Evolutionary conservation across 2,888 invertebrate species (phyloP).

Genomic region (Agrochola lychnidis): DNA sequence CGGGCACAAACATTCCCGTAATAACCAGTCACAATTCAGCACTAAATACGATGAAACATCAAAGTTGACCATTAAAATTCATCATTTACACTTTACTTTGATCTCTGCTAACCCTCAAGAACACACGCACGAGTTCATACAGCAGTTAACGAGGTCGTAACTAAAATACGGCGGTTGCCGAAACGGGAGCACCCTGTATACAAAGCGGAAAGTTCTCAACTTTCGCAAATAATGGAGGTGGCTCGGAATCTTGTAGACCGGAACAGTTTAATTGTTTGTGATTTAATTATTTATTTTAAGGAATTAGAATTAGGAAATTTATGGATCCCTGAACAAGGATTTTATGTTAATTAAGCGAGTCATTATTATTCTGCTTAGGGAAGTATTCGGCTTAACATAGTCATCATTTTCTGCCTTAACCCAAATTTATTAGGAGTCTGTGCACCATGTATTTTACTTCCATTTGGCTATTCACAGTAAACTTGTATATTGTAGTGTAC

Average conservation of each 20-base stretch:
- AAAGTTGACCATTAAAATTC: slow-evolving; percentile 18
- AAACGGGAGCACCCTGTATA: slow-evolving; percentile 32
- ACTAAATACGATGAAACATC: slow-evolving; percentile 12
- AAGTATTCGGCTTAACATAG: background rate
- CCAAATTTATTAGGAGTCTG: too few relatives aligned
- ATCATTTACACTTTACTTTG: slow-evolving; percentile 32
- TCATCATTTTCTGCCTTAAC: too few relatives aligned
- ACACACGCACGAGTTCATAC: slow-evolving; percentile 26
- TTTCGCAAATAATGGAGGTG: slow-evolving; percentile 42
- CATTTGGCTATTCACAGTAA: too few relatives aligned
- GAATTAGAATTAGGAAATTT: background rate
- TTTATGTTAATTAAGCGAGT: background rate
- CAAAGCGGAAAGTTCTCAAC: slow-evolving; percentile 42
- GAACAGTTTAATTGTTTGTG: slow-evolving; percentile 41
- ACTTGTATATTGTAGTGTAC: too few relatives aligned
- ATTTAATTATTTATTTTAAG: slow-evolving; percentile 44
- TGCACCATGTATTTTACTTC: too few relatives aligned
- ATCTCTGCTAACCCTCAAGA: slow-evolving; percentile 22
- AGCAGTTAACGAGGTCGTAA: slow-evolving; percentile 41
- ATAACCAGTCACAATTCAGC: background rate
- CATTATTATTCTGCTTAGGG: background rate
- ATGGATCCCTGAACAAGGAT: background rate
- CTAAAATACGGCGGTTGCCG: slow-evolving; percentile 34
- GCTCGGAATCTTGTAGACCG: slow-evolving; percentile 3
- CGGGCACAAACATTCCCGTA: background rate